phyloP scores from a whole-genome alignment of 2,888 invertebrate genomes.

The Cheilosia urbana region DNA sequence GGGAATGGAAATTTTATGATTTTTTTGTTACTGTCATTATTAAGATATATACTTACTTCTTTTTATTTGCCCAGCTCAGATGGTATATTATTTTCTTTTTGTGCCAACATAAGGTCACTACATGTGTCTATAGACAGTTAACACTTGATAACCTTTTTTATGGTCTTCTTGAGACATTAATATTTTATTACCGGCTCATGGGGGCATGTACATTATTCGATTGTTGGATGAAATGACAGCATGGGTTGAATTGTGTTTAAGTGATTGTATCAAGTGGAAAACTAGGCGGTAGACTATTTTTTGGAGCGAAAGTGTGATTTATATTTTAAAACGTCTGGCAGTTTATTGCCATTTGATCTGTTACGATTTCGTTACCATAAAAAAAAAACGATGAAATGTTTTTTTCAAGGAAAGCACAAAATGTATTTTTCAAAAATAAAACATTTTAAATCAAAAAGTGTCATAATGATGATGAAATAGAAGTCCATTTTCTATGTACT shows the following conservation, averaged over 20 bases:
- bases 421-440: too few species aligned
- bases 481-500: too few species aligned
- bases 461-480: too few species aligned
- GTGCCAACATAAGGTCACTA: background rate
- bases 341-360: too few species aligned
- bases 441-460: too few species aligned
- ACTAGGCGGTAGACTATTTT: too few species aligned
- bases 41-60: background rate
- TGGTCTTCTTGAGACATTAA: slow-evolving; percentile 19
- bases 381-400: too few species aligned
- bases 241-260: background rate
- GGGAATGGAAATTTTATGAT: slow-evolving; percentile 35
- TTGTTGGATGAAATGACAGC: background rate
- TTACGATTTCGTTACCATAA: too few species aligned
- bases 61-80: background rate
- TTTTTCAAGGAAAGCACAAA: too few species aligned
- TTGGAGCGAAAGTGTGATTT: too few species aligned
- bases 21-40: slow-evolving; percentile 17
- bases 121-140: slow-evolving; percentile 8
- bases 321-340: too few species aligned
- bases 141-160: slow-evolving; percentile 46
- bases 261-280: background rate
- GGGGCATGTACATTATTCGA: slow-evolving; percentile 13
- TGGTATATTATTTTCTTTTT: background rate
- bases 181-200: slow-evolving; percentile 17